Base-by-base conservation (phyloP, 2,888 invertebrate genomes). In the Cheilosia grossa region DNA sequence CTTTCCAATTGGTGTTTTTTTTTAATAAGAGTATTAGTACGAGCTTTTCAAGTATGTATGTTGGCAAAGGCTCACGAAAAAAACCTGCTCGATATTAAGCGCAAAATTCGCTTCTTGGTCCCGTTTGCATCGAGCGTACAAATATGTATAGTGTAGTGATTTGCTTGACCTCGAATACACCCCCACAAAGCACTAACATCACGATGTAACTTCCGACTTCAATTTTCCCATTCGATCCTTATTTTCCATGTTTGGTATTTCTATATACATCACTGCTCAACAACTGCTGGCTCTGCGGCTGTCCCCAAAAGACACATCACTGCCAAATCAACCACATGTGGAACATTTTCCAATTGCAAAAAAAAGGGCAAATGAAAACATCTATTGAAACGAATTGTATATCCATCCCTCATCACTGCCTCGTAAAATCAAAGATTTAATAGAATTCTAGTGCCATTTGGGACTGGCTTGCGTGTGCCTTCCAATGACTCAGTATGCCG, bases 391-490 rank as follows among this genome's bases (percentile, higher is more conserved):
- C 56, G 69, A 74, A 83, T 80, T 83, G 64, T 66, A 40, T 80
- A 75, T 80, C 75, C 64, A 75, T 80, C 75, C 85, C 80, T 85
- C 72, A 51, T 54, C 70, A 56, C 64, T 85, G 63, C 49, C 63
- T 81, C 74, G 70, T 75, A 56, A 85, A 81, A 85, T 85, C 81
- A 75, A 85, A 81, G 75, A 81, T 77, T 81, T 85, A 81, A 85
- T 85, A 81, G 85, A 81, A 77, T 77, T 77, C 47, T 67, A 58
- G 61, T 81, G 85, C 81, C 81, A 81, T 85, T 85, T 85, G 83
- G 80, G 80, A 85, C 83, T 69, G 70, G 78, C 49, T 72, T 79
- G 83, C 80, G 66, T 81, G 61, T 58, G 74, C 80, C 75, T 59
- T 54, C 27, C 53, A 33, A 72, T 67, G 85, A 56, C 74, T 69